Evolutionary conservation across 2,888 invertebrate genomes (phyloP), one percentile per base, ranked within the genome.

Genomic region (Anagyrus pseudococci): DNA sequence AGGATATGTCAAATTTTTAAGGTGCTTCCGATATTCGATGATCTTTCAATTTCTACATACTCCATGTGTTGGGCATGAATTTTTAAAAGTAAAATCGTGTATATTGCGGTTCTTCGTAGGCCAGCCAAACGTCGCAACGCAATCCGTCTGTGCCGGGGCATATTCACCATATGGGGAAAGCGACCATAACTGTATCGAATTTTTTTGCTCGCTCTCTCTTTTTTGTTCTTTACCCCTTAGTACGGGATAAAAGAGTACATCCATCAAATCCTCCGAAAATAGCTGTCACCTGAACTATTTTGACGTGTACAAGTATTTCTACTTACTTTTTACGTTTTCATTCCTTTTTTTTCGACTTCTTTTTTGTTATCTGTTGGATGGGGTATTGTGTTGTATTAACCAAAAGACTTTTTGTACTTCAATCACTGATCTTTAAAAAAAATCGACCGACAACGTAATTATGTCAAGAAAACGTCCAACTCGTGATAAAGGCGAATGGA

Each of bases 51-150:
- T n/a, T n/a, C n/a, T n/a, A n/a, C n/a, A n/a, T n/a, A n/a, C 33
- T 50, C 47, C 40, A 44, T 48, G 47, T 54, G 29, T 23, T 46
- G 57, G 66, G 65, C 54, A 67, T 68, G 70, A 69, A 70, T 69
- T 76, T 75, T 75, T 79, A 75, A 79, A 73, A 78, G 79, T 75
- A 70, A 79, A 79, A 77, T 71, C 78, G 69, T 79, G 78, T 77
- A 75, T 75, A 71, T 67, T 59, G 69, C 64, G 73, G 71, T 72
- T 70, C 72, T 70, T 70, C 71, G 70, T 70, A 71, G 71, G 71
- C 71, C 72, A 67, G 71, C 56, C 37, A n/a, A 40, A 15, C 15
- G 33, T 54, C 58, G 22, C 54, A 66, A 67, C 68, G 63, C 70
- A 68, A 70, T 70, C 71, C 72, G 71, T 72, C 70, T 70, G 65